Conservation (phyloP, 1,140 invertebrate species). For the Bemisia tabaci region DNA sequence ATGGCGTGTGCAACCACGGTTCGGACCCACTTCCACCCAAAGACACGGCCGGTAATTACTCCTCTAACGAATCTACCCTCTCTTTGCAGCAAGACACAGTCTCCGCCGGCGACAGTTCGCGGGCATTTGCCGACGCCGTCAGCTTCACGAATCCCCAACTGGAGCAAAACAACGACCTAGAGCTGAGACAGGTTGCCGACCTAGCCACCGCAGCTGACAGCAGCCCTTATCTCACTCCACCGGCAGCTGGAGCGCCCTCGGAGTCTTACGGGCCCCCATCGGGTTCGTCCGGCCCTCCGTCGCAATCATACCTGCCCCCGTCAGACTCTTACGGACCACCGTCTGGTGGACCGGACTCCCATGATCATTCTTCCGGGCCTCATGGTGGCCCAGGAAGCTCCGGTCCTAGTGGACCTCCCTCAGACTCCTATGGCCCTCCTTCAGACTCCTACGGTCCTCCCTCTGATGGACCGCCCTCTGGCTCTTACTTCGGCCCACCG, state of each 20-base stretch:
- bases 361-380: background rate
- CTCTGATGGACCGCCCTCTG: slow-evolving; percentile 17
- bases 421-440: slow-evolving; percentile 28
- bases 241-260: background rate
- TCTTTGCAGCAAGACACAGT: background rate
- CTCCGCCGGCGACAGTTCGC: background rate
- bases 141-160: background rate
- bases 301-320: background rate
- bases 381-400: background rate
- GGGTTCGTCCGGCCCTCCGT: background rate
- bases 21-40: background rate
- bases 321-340: background rate
- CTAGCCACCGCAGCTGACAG: background rate
- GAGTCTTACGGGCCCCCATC: background rate
- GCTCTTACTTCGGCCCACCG: slow-evolving; percentile 21
- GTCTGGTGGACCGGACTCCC: background rate
- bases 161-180: background rate
- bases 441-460: slow-evolving; percentile 12
- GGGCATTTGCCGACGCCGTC: background rate
- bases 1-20: background rate
- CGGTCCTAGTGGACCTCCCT: slow-evolving; percentile 18
- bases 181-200: background rate
- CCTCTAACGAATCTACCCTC: background rate
- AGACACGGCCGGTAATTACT: background rate
- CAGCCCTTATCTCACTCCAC: background rate